Evolutionary conservation across 2,888 invertebrate species (phyloP), one percentile per base, ranked within the genome.

Genomic region (Lydus trimaculatus): DNA sequence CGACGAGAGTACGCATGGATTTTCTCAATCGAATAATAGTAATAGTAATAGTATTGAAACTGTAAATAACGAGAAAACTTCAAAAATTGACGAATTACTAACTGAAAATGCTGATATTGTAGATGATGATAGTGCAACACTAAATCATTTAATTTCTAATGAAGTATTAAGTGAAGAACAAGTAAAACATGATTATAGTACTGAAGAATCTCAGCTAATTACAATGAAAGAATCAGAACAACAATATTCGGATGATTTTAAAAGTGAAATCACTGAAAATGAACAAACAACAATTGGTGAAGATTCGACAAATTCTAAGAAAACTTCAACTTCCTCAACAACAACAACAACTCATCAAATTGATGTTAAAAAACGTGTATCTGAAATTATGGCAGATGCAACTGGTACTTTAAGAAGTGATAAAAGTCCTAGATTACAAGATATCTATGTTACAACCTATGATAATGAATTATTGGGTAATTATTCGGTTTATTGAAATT

Each of bases 391-490:
- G 70, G 80, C 81, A 0, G 84, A 84, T 70, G 79, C 81, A 3
- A 77, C 74, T 61, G 68, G 74, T 28, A 72, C 69, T 62, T 66
- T 77, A 9, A 77, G 80, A 61, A 80, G 79, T 7, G 83, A 84
- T 69, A 83, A 81, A 65, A 84, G 83, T 74, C 81, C 83, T 0
- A 75, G 83, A 61, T 64, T 85, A 63, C 84, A 84, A 73, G 84
- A 85, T 79, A 73, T 85, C 20, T 84, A 84, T 70, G 76, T 81
- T 1, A 85, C 84, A 33, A 81, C 85, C 1, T 84, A 84, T 71
- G 85, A 85, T 77, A 77, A 84, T 23, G 61, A 66, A 33, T 63
- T 68, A 52, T 43, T 20, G 15, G 59, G 66, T 63, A 64, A 43
- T n/a, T 31, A 33, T 61, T 66, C 43, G 11, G 9, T 58, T 68